These are phyloP conservation scores for Alcis repandata DNA, from an alignment of 2,888 invertebrate species.

Conservation along the genomic window DNA sequence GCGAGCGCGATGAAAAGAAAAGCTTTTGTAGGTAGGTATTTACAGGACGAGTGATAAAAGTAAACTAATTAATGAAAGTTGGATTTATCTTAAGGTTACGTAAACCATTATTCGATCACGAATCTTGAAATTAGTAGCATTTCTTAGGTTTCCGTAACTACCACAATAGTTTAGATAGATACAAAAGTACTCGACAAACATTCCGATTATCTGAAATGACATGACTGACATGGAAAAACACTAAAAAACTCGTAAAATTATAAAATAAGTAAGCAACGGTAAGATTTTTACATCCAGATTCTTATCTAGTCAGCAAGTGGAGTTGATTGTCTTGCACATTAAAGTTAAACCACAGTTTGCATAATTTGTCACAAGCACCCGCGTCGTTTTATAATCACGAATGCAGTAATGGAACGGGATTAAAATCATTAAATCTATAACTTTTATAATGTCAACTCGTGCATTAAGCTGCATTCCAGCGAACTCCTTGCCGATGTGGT, in stretches of 20 bases:
- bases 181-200: slow-evolving; percentile 15
- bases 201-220: not conserved
- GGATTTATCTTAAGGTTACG: no score
- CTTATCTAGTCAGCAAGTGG: slow-evolving; percentile 27
- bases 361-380: slow-evolving; percentile 68
- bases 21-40: no score
- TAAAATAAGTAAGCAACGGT: slow-evolving; percentile 26
- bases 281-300: slow-evolving; percentile 29
- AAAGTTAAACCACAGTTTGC: slow-evolving; percentile 40
- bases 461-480: slow-evolving; percentile 69
- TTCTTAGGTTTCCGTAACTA: no score
- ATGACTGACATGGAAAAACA: slow-evolving; percentile 15
- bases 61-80: no score
- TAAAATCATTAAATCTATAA: slow-evolving; percentile 66
- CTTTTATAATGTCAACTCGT: slow-evolving; percentile 68
- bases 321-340: slow-evolving; percentile 42
- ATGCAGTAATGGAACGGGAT: slow-evolving; percentile 62
- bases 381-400: slow-evolving; percentile 54
- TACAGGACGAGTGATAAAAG: no score
- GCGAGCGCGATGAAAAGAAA: no score
- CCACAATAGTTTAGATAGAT: no score
- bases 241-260: slow-evolving; percentile 34
- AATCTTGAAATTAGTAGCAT: no score
- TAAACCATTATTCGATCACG: no score
- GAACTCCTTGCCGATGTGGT: slow-evolving; percentile 57